Base-by-base conservation (phyloP, 2,113 vertebrate species). In the Myiopsitta monachus region DNA sequence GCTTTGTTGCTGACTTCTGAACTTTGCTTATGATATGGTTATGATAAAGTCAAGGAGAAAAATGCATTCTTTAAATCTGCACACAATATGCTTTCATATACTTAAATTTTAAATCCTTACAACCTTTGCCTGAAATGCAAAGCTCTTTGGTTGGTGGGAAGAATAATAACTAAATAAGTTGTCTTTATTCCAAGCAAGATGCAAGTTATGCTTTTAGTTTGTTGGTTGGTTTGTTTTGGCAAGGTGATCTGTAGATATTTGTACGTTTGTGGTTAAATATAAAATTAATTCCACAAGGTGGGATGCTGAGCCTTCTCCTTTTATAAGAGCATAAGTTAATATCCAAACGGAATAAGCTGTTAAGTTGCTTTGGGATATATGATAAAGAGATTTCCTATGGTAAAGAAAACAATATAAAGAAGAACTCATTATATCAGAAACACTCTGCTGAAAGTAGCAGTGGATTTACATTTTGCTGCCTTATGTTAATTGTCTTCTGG, bases 321-420 rank as follows among this genome's bases (percentile, higher is more conserved):
- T 67, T 68, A 3, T 70, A 72, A 73, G 28, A 84, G n/a, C 4
- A 0, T 47, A 67, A 54, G 39, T 89, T 78, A 82, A 63, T 57
- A 89, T 68, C 66, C 36, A 68, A 83, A 54, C 61, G 36, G 51
- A 61, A 89, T 73, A 88, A 77, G 74, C 57, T 79, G 36, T 94
- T 75, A 68, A 84, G 52, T 94, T 95, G 61, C 81, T 75, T 88
- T 87, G 94, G 79, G 73, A 26, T 95, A 54, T 51, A 64, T 28
- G 72, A 74, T 81, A 91, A 92, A 28, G 49, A 62, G 43, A 67
- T 93, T 92, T 90, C 61, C n/a, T 39, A 46, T 41, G 46, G 74
- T 52, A n/a, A 95, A 76, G 26, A 55, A 80, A 87, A 89, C 66
- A 91, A 49, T 69, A 54, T 38, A 54, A 76, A 79, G 62, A 78